These are phyloP conservation scores for Semaprochilodus insignis DNA, from an alignment of 2,797 vertebrate species.

Conservation along the genomic window DNA sequence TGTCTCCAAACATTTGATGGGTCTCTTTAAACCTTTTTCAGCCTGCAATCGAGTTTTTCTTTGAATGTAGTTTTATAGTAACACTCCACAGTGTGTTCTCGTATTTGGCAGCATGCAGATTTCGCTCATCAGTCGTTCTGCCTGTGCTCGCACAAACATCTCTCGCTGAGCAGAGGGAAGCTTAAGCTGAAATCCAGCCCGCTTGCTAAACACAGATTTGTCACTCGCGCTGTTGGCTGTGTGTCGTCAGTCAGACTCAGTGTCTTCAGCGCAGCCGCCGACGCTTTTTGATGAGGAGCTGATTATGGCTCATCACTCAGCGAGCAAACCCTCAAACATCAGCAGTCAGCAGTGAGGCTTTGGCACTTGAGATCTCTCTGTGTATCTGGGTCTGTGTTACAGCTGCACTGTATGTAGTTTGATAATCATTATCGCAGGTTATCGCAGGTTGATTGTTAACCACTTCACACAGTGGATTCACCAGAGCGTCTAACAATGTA, in stretches of 20 bases:
- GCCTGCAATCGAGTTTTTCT: not conserved
- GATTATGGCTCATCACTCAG: constrained; percentile 75
- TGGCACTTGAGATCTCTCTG: constrained; percentile 43
- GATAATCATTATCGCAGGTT: not conserved
- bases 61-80: not conserved
- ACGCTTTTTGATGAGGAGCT: constrained; percentile 67
- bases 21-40: too few relatives aligned
- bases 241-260: constrained; percentile 10
- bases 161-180: constrained; percentile 11
- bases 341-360: constrained; percentile 67
- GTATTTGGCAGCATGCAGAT: constrained; percentile 29
- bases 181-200: constrained; percentile 14
- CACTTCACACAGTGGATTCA: too few relatives aligned
- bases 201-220: constrained; percentile 29
- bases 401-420: not conserved
- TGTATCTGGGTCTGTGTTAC: constrained; percentile 63
- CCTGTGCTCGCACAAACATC: constrained; percentile 23
- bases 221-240: not conserved
- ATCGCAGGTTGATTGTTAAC: too few relatives aligned
- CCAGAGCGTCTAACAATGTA: too few relatives aligned
- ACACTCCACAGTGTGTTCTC: not conserved
- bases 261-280: not conserved
- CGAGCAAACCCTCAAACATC: constrained; percentile 67
- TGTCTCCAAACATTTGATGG: too few relatives aligned
- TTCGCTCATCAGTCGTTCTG: constrained; percentile 36